Base-by-base conservation (phyloP, 2,797 vertebrate species). In the Fundulus diaphanus region DNA sequence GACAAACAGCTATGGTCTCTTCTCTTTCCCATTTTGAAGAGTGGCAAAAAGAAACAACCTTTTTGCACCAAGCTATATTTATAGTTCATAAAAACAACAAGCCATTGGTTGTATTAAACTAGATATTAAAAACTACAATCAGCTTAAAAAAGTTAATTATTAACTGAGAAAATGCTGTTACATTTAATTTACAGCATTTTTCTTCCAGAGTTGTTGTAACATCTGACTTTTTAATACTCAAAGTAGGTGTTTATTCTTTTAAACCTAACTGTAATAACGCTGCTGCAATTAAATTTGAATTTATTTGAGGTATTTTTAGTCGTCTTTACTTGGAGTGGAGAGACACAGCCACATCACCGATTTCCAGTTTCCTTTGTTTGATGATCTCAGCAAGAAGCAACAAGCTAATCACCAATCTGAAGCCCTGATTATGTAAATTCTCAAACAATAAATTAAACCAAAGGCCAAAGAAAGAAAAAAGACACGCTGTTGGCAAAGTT, bases 331-430 rank as follows among this genome's bases (percentile, higher is more conserved):
- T 12, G 44, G 12, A 46, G 11, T 46, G 9, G n/a, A 29, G 54
- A 24, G n/a, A 57, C 31, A 18, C 75, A 59, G 81, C 73, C 76
- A 77, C 82, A 78, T 88, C 56, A 12, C 83, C 88, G 83, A 94
- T 88, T 87, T 81, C 79, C 86, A 84, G 80, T 90, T 94, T 88
- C 80, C 82, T 89, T 85, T 74, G 72, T 86, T 85, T 88, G 79
- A 93, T 90, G 82, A 86, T 74, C 86, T 87, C 87, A 87, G 88
- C 86, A 73, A 80, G 77, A 89, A 89, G 85, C 82, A 75, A 75
- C 78, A 66, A 81, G 85, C 79, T 70, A 85, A 89, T 89, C 77
- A 85, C 77, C 81, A 84, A 87, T 75, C 82, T 74, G 75, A 57
- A 77, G 83, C 74, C 8, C 42, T n/a, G 9, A 72, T 13, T 63